phyloP scores from a whole-genome alignment of 2,888 invertebrate species.

The Ichneumoninae sp. region DNA sequence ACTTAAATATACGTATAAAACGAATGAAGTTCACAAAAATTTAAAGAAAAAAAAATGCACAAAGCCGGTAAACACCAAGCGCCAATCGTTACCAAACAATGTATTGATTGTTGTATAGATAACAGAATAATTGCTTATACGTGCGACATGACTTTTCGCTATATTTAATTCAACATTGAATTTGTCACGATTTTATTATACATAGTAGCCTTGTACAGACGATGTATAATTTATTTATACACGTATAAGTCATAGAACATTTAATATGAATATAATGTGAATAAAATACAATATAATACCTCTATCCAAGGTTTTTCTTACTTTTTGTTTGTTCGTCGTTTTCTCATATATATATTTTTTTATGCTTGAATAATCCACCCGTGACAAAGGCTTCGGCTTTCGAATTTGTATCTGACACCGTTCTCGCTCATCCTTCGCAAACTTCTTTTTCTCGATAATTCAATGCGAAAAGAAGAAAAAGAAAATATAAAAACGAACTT shows the following conservation, averaged over 20 bases:
- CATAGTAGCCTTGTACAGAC: slow-evolving; percentile 76
- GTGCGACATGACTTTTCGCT: slow-evolving; percentile 43
- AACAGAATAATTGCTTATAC: slow-evolving; percentile 60
- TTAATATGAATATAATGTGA: slow-evolving; percentile 78
- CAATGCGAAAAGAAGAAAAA: slow-evolving; percentile 22
- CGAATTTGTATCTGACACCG: slow-evolving; percentile 39
- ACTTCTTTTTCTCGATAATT: slow-evolving; percentile 42
- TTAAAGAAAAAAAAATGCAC: slow-evolving; percentile 50
- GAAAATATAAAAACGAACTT: slow-evolving; percentile 67
- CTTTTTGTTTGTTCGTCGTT: slow-evolving; percentile 34
- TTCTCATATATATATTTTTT: slow-evolving; percentile 29
- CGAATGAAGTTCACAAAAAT: slow-evolving; percentile 33
- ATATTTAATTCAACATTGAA: slow-evolving; percentile 59
- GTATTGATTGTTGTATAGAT: slow-evolving; percentile 54
- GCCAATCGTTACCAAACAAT: slow-evolving; percentile 52
- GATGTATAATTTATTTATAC: slow-evolving; percentile 76
- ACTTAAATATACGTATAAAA: slow-evolving; percentile 28
- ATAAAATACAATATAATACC: slow-evolving; percentile 78
- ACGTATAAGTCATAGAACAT: slow-evolving; percentile 75
- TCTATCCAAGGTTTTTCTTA: slow-evolving; percentile 64
- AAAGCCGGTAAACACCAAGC: slow-evolving; percentile 49
- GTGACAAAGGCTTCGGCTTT: slow-evolving; percentile 66
- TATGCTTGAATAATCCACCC: slow-evolving; percentile 42
- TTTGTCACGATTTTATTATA: slow-evolving; percentile 68
- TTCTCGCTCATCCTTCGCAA: slow-evolving; percentile 21